A percentile compares a stretch with the other conserved stretches of the same genome.
Conservation (phyloP, 2,113 vertebrate species). For the Heterotis niloticus region DNA sequence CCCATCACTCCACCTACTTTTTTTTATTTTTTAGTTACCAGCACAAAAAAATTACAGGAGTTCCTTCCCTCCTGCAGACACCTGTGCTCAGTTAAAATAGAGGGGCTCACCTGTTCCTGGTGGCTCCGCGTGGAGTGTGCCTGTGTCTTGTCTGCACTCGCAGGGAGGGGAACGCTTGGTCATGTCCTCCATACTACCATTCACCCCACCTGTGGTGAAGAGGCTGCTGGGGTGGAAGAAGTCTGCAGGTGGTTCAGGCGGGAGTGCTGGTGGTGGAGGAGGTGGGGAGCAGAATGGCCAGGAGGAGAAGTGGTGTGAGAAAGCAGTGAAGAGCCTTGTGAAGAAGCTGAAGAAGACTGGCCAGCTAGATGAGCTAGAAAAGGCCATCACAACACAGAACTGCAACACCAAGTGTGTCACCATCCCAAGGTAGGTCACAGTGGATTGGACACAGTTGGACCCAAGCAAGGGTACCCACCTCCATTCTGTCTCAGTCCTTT, state of each 20-base stretch:
- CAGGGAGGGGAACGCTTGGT: background rate
- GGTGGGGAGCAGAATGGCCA: constrained; percentile 83
- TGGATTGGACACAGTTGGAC: background rate
- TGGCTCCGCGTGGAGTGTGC: constrained; percentile 11
- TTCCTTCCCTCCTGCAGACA: background rate
- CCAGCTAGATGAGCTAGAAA: constrained; percentile 95
- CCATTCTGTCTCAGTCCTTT: too few relatives aligned
- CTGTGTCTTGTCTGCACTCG: constrained; percentile 6
- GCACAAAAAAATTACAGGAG: background rate
- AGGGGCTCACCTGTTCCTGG: background rate
- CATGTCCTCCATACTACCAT: constrained; percentile 97
- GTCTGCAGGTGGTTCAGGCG: constrained; percentile 76
- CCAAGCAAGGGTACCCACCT: background rate
- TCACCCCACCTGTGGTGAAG: constrained; percentile 96
- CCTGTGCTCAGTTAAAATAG: background rate
- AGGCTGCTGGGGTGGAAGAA: constrained; percentile 97
- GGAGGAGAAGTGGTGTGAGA: constrained; percentile 98
- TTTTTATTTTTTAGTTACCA: background rate
- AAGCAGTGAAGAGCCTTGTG: constrained; percentile 95
- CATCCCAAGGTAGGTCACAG: constrained; percentile 83
- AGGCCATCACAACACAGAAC: constrained; percentile 94
- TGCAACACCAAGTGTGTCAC: constrained; percentile 98
- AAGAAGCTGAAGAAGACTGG: constrained; percentile 98
- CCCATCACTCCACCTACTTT: background rate
- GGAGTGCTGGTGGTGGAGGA: constrained; percentile 55